These are phyloP conservation scores for Bovichtus diacanthus DNA, from an alignment of 2,797 vertebrate species.

Conservation along the genomic window DNA sequence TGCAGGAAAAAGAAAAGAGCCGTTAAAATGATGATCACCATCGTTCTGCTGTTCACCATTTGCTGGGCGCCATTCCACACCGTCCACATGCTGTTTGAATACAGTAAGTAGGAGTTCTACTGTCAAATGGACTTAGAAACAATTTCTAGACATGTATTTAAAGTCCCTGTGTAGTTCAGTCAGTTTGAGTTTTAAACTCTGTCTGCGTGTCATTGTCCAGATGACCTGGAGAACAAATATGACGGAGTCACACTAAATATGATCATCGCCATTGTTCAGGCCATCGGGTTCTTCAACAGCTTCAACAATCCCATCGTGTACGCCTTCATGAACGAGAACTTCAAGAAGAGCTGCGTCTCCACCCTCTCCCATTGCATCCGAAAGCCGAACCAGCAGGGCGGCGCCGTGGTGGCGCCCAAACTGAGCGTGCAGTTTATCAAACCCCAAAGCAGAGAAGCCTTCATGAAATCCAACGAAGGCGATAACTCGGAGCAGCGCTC, in stretches of 20 bases:
- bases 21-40: slow-evolving; percentile 90
- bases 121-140: neutral
- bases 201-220: slow-evolving; percentile 60
- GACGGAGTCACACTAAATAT: slow-evolving; percentile 86
- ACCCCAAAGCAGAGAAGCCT: slow-evolving; percentile 78
- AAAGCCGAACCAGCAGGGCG: slow-evolving; percentile 58
- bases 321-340: slow-evolving; percentile 91
- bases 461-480: slow-evolving; percentile 47
- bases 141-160: too few relatives aligned
- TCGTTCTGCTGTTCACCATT: slow-evolving; percentile 88
- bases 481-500: slow-evolving; percentile 18
- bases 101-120: slow-evolving; percentile 79
- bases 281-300: slow-evolving; percentile 90
- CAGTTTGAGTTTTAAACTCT: neutral
- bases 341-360: slow-evolving; percentile 88
- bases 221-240: slow-evolving; percentile 86
- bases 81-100: slow-evolving; percentile 90
- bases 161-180: neutral
- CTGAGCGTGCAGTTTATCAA: slow-evolving; percentile 80
- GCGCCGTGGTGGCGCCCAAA: slow-evolving; percentile 52
- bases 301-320: slow-evolving; percentile 91
- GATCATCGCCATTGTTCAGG: slow-evolving; percentile 88
- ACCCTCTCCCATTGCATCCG: slow-evolving; percentile 80
- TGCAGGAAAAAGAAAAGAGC: slow-evolving; percentile 90
- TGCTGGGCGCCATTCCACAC: slow-evolving; percentile 92